These are phyloP conservation scores for Sussaba pulchella DNA, from an alignment of 2,888 invertebrate genomes.

Conservation along the genomic window DNA sequence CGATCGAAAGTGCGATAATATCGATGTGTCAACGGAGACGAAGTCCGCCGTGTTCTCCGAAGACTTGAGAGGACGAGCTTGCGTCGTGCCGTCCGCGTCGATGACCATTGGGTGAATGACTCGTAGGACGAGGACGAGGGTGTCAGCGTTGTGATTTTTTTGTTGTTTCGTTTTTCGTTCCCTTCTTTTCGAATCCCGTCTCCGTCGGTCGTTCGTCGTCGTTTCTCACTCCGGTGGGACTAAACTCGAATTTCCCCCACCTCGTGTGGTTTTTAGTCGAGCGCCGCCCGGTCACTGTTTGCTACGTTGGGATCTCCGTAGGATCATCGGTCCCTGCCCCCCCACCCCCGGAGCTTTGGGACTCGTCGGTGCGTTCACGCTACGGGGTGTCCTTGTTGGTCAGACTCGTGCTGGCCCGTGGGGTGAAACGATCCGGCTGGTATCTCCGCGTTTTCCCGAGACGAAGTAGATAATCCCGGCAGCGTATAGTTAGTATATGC, in stretches of 20 bases:
- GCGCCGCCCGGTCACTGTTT: constrained; percentile 50
- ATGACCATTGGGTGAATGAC: constrained; percentile 82
- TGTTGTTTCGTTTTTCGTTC: constrained; percentile 55
- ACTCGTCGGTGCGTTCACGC: no score
- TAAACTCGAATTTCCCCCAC: constrained; percentile 49
- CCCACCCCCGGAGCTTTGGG: no score
- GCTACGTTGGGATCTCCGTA: constrained; percentile 22
- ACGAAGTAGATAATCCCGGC: no score
- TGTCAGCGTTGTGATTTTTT: constrained; percentile 77
- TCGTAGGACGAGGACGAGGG: constrained; percentile 75
- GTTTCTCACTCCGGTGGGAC: constrained; percentile 30
- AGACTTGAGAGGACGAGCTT: constrained; percentile 64
- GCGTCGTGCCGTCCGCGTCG: constrained; percentile 73
- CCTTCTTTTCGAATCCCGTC: constrained; percentile 57
- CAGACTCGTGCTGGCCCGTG: neutral
- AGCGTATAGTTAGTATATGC: constrained; percentile 48
- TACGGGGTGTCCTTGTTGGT: neutral
- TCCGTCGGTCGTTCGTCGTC: constrained; percentile 71
- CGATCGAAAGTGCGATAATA: neutral
- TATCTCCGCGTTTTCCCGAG: neutral
- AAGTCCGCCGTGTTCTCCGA: constrained; percentile 10
- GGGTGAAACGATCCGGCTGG: neutral
- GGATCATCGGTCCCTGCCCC: constrained; percentile 13
- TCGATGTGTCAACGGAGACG: neutral
- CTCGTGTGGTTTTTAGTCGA: constrained; percentile 19